These are phyloP conservation scores for Cygnus buccinator DNA, from an alignment of 2,113 vertebrate genomes.

Conservation along the genomic window DNA sequence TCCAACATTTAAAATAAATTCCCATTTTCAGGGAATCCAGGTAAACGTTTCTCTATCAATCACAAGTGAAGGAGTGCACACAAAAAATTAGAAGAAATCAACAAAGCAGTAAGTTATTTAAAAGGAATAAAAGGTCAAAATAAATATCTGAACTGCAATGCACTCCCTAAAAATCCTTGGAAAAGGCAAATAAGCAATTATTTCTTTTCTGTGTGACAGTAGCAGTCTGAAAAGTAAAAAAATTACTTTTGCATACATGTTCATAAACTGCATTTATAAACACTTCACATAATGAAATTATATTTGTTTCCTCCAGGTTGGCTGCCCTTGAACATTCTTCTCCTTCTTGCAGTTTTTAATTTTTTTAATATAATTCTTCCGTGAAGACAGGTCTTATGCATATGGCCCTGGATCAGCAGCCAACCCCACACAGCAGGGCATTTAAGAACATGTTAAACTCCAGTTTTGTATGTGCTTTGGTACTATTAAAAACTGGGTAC, in stretches of 20 bases:
- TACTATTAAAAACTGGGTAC: constrained; percentile 6
- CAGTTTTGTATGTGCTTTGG: background rate
- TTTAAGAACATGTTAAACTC: background rate
- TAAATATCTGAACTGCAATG: background rate
- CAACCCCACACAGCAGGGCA: background rate
- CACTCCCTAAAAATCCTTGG: constrained; percentile 5
- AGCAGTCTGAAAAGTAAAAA: constrained; percentile 25
- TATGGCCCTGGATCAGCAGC: background rate
- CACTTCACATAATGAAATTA: constrained; percentile 10
- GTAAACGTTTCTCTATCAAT: background rate
- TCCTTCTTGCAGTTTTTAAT: background rate
- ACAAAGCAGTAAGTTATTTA: background rate
- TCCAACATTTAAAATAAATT: background rate
- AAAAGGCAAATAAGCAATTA: constrained; percentile 37
- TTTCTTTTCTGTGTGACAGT: background rate
- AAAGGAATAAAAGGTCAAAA: constrained; percentile 19
- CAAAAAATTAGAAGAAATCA: background rate
- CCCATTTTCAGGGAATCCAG: background rate
- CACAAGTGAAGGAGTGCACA: background rate
- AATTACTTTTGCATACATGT: background rate
- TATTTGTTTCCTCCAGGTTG: constrained; percentile 46
- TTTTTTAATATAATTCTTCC: background rate
- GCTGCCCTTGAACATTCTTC: constrained; percentile 33
- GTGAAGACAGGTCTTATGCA: constrained; percentile 25
- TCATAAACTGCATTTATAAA: constrained; percentile 50